phyloP scores from a whole-genome alignment of 2,888 invertebrate species.

The Amphipoea oculea region DNA sequence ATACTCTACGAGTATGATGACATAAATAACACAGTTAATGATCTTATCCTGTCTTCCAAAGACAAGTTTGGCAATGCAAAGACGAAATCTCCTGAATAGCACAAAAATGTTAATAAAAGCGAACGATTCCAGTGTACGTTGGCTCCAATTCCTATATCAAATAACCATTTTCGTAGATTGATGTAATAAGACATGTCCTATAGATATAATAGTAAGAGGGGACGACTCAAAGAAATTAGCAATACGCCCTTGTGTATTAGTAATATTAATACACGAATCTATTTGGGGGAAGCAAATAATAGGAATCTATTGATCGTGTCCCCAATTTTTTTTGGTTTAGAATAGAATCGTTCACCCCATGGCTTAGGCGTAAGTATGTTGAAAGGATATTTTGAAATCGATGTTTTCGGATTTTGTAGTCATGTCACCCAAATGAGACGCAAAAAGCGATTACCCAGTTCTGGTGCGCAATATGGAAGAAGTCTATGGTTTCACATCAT shows the following conservation, averaged over 20 bases:
- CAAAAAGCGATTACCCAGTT: background rate
- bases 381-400: constrained; percentile 20
- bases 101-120: constrained; percentile 61
- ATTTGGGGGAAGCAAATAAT: constrained; percentile 69
- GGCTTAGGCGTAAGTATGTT: constrained; percentile 1
- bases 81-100: constrained; percentile 16
- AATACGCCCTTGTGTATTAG: constrained; percentile 76
- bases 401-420: background rate
- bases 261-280: constrained; percentile 79
- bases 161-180: constrained; percentile 67
- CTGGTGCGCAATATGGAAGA: no score
- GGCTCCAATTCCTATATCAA: constrained; percentile 62
- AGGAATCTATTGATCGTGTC: constrained; percentile 59
- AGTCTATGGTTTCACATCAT: background rate
- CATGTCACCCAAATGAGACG: background rate
- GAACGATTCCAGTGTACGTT: constrained; percentile 40
- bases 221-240: constrained; percentile 77
- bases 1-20: constrained; percentile 6
- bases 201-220: constrained; percentile 72
- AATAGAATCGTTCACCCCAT: constrained; percentile 20
- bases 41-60: constrained; percentile 14
- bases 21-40: constrained; percentile 21
- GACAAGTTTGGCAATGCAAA: constrained; percentile 36
- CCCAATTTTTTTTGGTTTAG: constrained; percentile 39
- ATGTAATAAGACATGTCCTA: constrained; percentile 65